Evolutionary conservation across 1,140 invertebrate species (phyloP), one percentile per base, ranked within the genome.

Genomic region (Meloidogyne exigua): DNA sequence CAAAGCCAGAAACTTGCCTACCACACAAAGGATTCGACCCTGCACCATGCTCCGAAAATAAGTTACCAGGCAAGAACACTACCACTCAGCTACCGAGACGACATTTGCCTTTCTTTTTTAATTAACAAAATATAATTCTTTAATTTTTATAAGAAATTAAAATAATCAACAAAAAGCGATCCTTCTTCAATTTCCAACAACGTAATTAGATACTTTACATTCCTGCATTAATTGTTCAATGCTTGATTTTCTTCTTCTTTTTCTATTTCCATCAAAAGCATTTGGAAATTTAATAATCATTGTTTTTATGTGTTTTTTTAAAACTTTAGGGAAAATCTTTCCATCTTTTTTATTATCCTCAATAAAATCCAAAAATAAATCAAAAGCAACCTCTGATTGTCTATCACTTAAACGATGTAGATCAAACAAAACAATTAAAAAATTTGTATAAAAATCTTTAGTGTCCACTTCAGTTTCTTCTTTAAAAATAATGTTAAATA

Each of bases 311-410:
- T 69, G 68, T 49, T 32, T 69, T 32, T 21, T 42, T 25, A 69
- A 23, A 32, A 23, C 15, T 32, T 69, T 49, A 21, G 68, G 68
- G 12, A 39, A 69, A 23, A 26, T 36, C 11, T 68, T 28, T 44
- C 12, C 18, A 18, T 10, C 2, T 57, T n/a, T 7, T 57, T 57
- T n/a, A 7, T 57, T n/a, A 28, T 18, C 13, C 25, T 23, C 44
- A 25, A 69, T 49, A 21, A 21, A 69, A 26, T 69, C 68, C 26
- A 69, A 32, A 21, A 69, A 69, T 23, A 69, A 32, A 23, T 69
- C 23, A 32, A 69, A 69, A 12, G 68, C 68, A 57, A 26, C 62
- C 13, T n/a, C 68, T 42, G 68, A 36, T 70, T 70, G 68, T 44
- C 26, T 26, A 2, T 28, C 62, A 62, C 62, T 32, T 62, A 70